Percentiles rank a stretch among this genome's conserved stretches.
phyloP scores from a whole-genome alignment of 2,797 vertebrate species.

The Vireo griseus region DNA sequence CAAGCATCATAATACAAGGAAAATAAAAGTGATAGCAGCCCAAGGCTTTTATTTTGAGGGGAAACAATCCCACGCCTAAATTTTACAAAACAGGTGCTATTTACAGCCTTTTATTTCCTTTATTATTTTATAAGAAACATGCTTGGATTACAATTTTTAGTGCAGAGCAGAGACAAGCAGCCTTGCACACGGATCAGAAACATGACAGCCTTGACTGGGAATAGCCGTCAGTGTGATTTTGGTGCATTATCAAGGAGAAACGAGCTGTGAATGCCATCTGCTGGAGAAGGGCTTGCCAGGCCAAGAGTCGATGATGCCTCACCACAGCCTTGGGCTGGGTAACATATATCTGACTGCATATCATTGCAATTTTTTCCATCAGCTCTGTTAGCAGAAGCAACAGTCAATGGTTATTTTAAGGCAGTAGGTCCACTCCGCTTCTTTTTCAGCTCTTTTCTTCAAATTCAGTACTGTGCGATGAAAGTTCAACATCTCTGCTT shows the following conservation, averaged over 20 bases:
- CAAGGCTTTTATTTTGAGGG: not conserved
- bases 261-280: constrained; percentile 43
- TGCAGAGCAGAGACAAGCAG: not conserved
- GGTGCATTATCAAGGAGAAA: not conserved
- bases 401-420: not conserved
- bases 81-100: not conserved
- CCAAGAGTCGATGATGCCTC: fast-evolving
- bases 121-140: constrained; percentile 5
- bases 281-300: constrained; percentile 17
- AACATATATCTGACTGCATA: not conserved
- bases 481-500: not conserved
- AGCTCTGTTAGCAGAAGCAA: not conserved
- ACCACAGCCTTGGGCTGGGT: not conserved
- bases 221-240: not conserved
- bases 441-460: not conserved
- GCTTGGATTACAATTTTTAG: not conserved
- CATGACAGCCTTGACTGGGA: not conserved
- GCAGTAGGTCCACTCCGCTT: not conserved
- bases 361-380: not conserved
- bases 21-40: not conserved
- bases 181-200: not conserved
- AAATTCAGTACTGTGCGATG: not conserved
- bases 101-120: not conserved
- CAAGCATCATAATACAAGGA: not conserved
- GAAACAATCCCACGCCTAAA: not conserved